These are phyloP conservation scores for Ditula angustiorana DNA, from an alignment of 2,888 invertebrate species.

Conservation along the genomic window DNA sequence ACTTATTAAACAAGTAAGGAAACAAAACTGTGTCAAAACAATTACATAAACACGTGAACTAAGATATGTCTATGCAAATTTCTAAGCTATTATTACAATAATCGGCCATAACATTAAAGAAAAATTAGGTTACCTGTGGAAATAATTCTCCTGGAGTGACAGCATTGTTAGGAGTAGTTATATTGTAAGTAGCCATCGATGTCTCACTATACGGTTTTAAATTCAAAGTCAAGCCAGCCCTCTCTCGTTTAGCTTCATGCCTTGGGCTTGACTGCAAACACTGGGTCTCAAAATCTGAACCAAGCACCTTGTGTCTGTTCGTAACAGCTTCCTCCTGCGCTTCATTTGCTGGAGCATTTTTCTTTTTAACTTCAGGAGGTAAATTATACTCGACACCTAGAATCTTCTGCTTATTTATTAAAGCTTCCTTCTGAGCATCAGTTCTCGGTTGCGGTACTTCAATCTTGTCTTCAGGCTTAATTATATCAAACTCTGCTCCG, in stretches of 20 bases:
- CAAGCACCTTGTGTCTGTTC: constrained; percentile 62
- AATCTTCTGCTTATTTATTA: constrained; percentile 86
- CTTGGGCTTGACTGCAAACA: constrained; percentile 45
- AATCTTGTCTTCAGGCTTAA: constrained; percentile 45
- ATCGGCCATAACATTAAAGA: neutral
- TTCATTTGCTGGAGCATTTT: constrained; percentile 63
- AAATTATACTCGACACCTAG: constrained; percentile 86
- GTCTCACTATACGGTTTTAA: constrained; percentile 69
- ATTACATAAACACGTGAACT: too few relatives aligned
- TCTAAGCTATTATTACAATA: too few relatives aligned
- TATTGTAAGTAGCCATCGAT: constrained; percentile 41
- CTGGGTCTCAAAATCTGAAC: constrained; percentile 58
- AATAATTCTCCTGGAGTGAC: constrained; percentile 76
- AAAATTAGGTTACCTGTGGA: constrained; percentile 61
- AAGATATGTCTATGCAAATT: too few relatives aligned
- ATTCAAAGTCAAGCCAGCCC: constrained; percentile 70
- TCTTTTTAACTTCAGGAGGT: constrained; percentile 52
- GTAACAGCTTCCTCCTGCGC: constrained; percentile 73
- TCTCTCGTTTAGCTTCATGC: constrained; percentile 53
- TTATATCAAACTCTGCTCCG: constrained; percentile 59
- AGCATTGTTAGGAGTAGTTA: constrained; percentile 59
- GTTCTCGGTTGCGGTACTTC: constrained; percentile 58
- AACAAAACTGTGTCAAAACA: too few relatives aligned
- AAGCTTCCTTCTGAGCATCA: constrained; percentile 85
- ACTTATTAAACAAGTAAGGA: too few relatives aligned